phyloP scores from a whole-genome alignment of 2,113 vertebrate genomes.

The Boleophthalmus pectinirostris region DNA sequence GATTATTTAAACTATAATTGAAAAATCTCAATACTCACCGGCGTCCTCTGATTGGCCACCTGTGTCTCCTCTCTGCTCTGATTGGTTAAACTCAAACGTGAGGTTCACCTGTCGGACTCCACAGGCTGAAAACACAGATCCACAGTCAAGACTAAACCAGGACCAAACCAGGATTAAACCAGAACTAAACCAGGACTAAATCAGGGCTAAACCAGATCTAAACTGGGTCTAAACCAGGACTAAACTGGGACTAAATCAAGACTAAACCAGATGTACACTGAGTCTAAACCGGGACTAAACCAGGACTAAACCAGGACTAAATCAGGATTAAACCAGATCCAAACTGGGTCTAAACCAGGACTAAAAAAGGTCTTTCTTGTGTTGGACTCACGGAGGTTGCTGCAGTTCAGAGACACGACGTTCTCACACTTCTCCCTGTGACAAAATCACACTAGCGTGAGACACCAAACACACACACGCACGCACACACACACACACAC shows the following conservation, averaged over 20 bases:
- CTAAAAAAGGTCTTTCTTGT: too few relatives aligned
- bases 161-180: not conserved
- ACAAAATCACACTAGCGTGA: not conserved
- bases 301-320: not conserved
- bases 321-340: too few relatives aligned
- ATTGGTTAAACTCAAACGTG: not conserved
- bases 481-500: conserved; percentile 50
- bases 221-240: not conserved
- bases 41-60: not conserved
- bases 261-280: too few relatives aligned
- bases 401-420: conserved; percentile 81
- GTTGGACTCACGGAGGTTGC: conserved; percentile 80
- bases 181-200: not conserved
- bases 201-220: not conserved
- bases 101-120: conserved; percentile 66
- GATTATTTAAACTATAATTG: too few relatives aligned
- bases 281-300: too few relatives aligned
- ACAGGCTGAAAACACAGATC: conserved; percentile 78
- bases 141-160: not conserved
- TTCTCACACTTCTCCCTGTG: conserved; percentile 79
- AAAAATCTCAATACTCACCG: not conserved
- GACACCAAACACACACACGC: too few relatives aligned
- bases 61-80: not conserved
- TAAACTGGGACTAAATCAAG: not conserved
- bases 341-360: too few relatives aligned